phyloP scores from a whole-genome alignment of 2,113 vertebrate genomes.

The Parus major region DNA sequence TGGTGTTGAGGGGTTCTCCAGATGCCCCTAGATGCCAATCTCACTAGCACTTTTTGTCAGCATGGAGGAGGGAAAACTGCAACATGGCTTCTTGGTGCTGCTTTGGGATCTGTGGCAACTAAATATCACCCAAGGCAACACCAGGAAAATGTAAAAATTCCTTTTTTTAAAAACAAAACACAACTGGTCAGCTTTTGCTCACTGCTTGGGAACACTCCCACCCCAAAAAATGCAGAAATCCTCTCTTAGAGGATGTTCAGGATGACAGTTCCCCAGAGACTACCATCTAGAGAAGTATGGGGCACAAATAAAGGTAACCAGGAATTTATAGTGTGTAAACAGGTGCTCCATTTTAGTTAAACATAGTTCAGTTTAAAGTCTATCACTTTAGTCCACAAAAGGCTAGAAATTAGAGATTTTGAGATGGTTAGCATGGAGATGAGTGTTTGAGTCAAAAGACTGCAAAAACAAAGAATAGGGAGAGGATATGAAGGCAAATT shows the following conservation, averaged over 20 bases:
- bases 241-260: not conserved
- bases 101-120: rapidly evolving
- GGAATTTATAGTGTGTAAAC: not conserved
- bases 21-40: not conserved
- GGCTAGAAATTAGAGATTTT: not conserved
- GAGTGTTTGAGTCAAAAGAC: not conserved
- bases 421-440: not conserved
- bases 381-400: not conserved
- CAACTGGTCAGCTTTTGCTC: not conserved
- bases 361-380: too few species aligned
- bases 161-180: not conserved
- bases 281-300: not conserved
- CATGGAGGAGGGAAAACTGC: not conserved
- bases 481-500: not conserved
- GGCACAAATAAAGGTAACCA: too few species aligned
- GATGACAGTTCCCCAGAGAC: not conserved
- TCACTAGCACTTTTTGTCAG: not conserved
- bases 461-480: not conserved
- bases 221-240: not conserved
- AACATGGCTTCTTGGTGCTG: too few species aligned
- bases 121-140: rapidly evolving
- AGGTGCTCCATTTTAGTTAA: not conserved
- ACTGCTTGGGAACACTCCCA: rapidly evolving
- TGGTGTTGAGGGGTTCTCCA: not conserved
- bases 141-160: not conserved